Conservation (phyloP, 2,113 vertebrate species). For the Meriones unguiculatus region DNA sequence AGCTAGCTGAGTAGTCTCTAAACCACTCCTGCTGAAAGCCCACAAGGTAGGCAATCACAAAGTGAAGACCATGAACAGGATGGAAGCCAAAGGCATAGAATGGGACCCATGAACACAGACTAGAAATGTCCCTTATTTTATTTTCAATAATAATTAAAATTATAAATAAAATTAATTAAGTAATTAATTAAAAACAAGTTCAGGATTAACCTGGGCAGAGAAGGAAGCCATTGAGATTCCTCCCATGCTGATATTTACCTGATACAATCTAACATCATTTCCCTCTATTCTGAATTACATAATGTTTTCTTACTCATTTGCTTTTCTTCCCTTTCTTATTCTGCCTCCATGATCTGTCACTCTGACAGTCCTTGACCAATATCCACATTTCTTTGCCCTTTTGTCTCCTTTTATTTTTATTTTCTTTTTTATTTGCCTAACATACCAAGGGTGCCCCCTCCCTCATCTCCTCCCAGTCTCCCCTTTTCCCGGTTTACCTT, state of each 20-base stretch:
- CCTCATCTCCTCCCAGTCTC: too few relatives aligned
- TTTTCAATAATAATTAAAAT: background rate
- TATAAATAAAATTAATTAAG: background rate
- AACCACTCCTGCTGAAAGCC: background rate
- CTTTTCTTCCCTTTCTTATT: background rate
- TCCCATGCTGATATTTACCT: background rate
- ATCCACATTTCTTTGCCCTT: background rate
- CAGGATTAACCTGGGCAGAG: background rate
- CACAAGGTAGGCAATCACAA: background rate
- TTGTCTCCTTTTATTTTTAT: background rate
- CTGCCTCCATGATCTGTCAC: background rate
- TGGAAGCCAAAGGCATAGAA: background rate
- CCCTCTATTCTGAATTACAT: background rate
- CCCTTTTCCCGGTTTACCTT: too few relatives aligned
- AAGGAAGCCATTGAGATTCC: background rate
- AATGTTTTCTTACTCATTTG: accelerated
- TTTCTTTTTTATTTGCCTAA: too few relatives aligned
- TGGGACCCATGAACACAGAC: background rate
- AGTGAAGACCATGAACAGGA: background rate
- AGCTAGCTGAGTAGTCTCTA: background rate
- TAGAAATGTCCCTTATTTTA: background rate
- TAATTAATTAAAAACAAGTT: background rate
- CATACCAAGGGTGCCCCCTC: too few relatives aligned
- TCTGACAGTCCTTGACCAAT: background rate
- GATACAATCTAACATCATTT: background rate